Percentiles rank a stretch among this genome's conserved stretches.
phyloP scores from a whole-genome alignment of 2,888 invertebrate species.

The Leistus spinibarbis region DNA sequence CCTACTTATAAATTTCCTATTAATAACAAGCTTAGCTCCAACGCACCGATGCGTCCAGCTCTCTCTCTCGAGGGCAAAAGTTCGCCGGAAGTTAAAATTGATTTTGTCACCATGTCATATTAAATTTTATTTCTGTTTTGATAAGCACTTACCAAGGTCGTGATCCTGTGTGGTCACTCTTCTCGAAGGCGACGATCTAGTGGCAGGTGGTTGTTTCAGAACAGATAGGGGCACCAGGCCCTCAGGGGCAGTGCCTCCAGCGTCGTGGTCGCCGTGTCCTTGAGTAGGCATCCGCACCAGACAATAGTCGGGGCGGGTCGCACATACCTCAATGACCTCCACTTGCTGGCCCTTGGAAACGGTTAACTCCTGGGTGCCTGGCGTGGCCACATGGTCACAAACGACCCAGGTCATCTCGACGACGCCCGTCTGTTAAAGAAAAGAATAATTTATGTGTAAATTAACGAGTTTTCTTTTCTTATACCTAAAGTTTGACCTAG shows the following conservation, averaged over 20 bases:
- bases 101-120: background rate
- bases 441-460: too few species aligned
- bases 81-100: too few species aligned
- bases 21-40: too few species aligned
- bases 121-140: background rate
- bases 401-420: constrained; percentile 92
- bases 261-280: constrained; percentile 54
- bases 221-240: constrained; percentile 82
- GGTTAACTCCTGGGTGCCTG: constrained; percentile 78
- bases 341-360: constrained; percentile 93
- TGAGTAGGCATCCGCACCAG: constrained; percentile 68
- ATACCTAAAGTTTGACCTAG: too few species aligned
- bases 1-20: background rate
- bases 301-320: constrained; percentile 72
- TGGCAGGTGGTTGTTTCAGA: constrained; percentile 76
- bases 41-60: too few species aligned
- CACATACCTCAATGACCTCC: constrained; percentile 82
- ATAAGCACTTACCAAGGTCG: constrained; percentile 55
- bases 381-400: constrained; percentile 79
- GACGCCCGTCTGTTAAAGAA: constrained; percentile 69
- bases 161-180: constrained; percentile 52
- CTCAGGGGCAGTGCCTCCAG: constrained; percentile 62
- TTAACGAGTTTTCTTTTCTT: too few species aligned
- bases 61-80: too few species aligned
- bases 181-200: constrained; percentile 63